These are phyloP conservation scores for Eilema sororculum DNA, from an alignment of 2,888 invertebrate genomes.

Conservation along the genomic window DNA sequence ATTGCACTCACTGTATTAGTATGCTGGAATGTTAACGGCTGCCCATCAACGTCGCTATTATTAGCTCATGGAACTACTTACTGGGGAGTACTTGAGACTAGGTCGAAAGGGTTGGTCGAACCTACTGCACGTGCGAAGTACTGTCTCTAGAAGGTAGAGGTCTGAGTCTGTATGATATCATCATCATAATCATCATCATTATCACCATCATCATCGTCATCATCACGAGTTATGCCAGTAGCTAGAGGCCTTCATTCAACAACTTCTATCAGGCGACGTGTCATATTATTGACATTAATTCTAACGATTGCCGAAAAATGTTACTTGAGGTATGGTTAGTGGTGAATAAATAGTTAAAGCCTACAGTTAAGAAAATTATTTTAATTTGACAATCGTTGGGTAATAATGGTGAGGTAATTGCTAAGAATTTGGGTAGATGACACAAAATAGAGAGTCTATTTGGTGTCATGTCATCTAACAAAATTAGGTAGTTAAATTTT, in stretches of 20 bases:
- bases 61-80: conserved; percentile 10
- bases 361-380: not conserved
- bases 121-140: not conserved
- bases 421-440: not conserved
- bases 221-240: not conserved
- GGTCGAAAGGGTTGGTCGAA: not conserved
- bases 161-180: not conserved
- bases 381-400: not conserved
- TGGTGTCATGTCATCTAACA: no score
- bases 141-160: no score
- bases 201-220: not conserved
- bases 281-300: not conserved
- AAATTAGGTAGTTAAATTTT: no score
- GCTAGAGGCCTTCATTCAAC: not conserved
- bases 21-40: conserved; percentile 18
- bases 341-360: not conserved
- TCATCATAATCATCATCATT: not conserved
- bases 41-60: conserved; percentile 13
- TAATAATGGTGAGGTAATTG: not conserved
- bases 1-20: conserved; percentile 17
- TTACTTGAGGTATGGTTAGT: not conserved
- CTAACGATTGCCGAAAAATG: no score
- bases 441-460: not conserved
- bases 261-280: not conserved
- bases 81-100: not conserved